phyloP scores from a whole-genome alignment of 2,888 invertebrate species.

The Tenthredo scrophulariae region DNA sequence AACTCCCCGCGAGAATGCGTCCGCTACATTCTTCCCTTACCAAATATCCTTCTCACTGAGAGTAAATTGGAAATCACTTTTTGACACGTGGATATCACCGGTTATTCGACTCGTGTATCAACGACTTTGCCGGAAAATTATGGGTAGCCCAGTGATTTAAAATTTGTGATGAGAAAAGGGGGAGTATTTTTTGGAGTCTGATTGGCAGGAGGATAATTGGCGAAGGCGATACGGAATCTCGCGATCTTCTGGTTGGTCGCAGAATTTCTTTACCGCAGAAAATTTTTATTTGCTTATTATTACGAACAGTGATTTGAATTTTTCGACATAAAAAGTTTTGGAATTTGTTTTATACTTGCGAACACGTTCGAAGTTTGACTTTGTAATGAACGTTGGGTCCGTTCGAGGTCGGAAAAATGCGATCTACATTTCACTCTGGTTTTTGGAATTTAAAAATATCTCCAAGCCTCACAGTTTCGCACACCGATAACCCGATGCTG shows the following conservation, averaged over 20 bases:
- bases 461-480: not conserved
- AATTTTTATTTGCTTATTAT: not conserved
- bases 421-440: not conserved
- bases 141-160: not conserved
- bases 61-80: slow-evolving; percentile 41
- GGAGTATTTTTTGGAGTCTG: not conserved
- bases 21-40: slow-evolving; percentile 16
- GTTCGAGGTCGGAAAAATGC: not conserved
- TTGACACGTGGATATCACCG: not conserved
- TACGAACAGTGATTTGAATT: not conserved
- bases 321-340: not conserved
- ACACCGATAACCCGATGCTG: not conserved
- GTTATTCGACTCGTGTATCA: not conserved
- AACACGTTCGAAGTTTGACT: slow-evolving; percentile 27
- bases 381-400: not conserved
- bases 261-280: not conserved
- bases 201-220: not conserved
- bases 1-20: slow-evolving; percentile 18
- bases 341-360: slow-evolving; percentile 2
- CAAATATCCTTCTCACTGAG: not conserved
- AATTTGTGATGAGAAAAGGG: not conserved
- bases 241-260: not conserved
- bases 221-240: not conserved
- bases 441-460: slow-evolving; percentile 39
- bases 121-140: not conserved